A percentile compares a stretch with the other conserved stretches of the same genome.
Conservation (phyloP, 2,113 vertebrate genomes). For the Isichthys henryi region DNA sequence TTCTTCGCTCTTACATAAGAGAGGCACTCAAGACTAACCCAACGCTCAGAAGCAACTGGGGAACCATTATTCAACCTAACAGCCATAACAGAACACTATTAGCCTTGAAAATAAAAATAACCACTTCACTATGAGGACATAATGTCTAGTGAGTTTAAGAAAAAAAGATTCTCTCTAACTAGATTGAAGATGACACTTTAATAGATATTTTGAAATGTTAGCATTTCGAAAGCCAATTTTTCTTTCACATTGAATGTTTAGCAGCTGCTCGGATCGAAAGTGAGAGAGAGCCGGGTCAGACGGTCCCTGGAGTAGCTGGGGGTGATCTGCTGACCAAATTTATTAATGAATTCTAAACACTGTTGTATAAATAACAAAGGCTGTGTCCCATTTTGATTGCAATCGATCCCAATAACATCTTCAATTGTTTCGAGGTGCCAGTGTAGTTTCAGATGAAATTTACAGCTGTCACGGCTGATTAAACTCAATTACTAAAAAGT, state of each 20-base stretch:
- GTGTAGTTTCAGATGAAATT: too few species aligned
- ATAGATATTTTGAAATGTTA: background rate
- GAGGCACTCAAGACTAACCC: background rate
- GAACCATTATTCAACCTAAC: background rate
- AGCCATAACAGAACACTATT: background rate
- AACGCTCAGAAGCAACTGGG: background rate
- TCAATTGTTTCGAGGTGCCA: too few species aligned
- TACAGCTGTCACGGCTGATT: too few species aligned
- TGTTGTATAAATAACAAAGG: too few species aligned
- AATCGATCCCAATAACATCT: too few species aligned
- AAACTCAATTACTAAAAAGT: too few species aligned
- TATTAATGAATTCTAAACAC: too few species aligned
- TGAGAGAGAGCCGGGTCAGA: background rate
- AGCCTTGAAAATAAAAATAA: background rate
- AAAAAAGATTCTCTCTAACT: background rate
- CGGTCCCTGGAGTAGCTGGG: background rate
- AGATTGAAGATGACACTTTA: background rate
- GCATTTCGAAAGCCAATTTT: background rate
- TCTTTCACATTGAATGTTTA: background rate
- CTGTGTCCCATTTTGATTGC: too few species aligned
- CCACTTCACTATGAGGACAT: background rate
- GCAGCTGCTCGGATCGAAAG: background rate
- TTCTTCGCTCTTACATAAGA: conserved; percentile 59
- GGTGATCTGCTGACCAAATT: too few species aligned
- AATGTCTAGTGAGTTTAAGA: background rate